A percentile compares a stretch with the other conserved stretches of the same genome.
Evolutionary conservation across 2,888 invertebrate genomes (phyloP).

Genomic region (Eupithecia exiguata): DNA sequence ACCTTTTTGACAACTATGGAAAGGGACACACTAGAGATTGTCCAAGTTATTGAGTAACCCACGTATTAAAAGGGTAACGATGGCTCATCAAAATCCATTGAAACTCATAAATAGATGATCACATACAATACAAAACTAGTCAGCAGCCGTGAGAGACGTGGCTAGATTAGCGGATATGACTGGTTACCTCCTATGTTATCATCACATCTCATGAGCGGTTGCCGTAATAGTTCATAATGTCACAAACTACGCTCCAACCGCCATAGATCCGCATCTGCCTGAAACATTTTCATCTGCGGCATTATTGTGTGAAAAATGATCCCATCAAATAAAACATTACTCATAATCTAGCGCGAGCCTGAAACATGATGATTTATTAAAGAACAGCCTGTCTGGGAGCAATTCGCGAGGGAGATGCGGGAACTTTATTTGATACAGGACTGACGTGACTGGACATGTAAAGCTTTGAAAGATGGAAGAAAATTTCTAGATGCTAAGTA

Average conservation of each 20-base stretch:
- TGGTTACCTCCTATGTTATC: not conserved
- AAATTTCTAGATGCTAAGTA: not conserved
- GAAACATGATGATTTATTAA: constrained; percentile 67
- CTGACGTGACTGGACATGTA: constrained; percentile 3
- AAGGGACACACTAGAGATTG: not conserved
- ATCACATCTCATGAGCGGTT: not conserved
- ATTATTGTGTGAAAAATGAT: constrained; percentile 57
- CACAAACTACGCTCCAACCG: not conserved
- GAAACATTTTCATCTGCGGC: constrained; percentile 40
- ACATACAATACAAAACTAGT: not conserved
- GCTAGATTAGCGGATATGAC: not conserved
- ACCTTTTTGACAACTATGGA: not conserved
- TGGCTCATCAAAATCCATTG: not conserved
- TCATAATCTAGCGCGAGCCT: constrained; percentile 58
- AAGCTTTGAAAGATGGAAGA: constrained; percentile 1
- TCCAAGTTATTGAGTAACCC: not conserved
- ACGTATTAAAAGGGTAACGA: not conserved
- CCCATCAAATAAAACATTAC: constrained; percentile 69
- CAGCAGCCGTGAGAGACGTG: not conserved
- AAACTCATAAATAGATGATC: not conserved
- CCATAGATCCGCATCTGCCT: constrained; percentile 36
- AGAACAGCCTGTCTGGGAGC: constrained; percentile 34
- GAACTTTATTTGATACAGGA: constrained; percentile 24
- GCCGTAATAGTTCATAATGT: not conserved
- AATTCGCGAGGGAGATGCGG: constrained; percentile 14